Evolutionary conservation across 2,888 invertebrate genomes (phyloP), one percentile per base, ranked within the genome.

Genomic region (Hoplodrina blanda): DNA sequence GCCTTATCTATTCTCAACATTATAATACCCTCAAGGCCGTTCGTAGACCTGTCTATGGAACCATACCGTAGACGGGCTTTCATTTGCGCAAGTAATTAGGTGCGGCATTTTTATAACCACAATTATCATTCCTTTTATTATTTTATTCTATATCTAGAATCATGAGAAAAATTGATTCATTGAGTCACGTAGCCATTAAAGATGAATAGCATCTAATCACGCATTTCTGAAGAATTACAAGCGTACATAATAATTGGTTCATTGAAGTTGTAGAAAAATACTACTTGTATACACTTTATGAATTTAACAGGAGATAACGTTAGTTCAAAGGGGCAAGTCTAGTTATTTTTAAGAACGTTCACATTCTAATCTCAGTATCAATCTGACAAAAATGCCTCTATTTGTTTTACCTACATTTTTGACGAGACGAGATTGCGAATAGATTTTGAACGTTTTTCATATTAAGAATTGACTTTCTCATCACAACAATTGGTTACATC

Each of bases 1-100:
- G 57, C n/a, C 37, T 41, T 41, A 33, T 52, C 33, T 46, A 46
- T 37, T 25, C 33, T 44, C 15, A 60, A 53, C 25, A 37, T n/a
- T 46, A 37, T 44, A 52, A 53, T 37, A n/a, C 53, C 20, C 8
- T 53, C 77, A 77, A 77, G 77, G 73, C 19, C 77, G 41, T 50
- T 64, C 33, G 15, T 19, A 1, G 37, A 41, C 44, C 20, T 52
- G 56, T 37, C 56, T 70, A 19, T 44, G 17, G 37, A 49, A 63
- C 65, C 54, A 75, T 65, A 75, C 59, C 41, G 17, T 49, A 60
- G 17, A 15, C 46, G 3, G 46, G 20, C 65, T 59, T 73, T 60
- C 46, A 64, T 78, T 62, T 65, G 67, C 19, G 17, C 46, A 53
- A 55, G 20, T 69, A 62, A 77, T 78, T 50, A 75, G 7, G 20